Evolutionary conservation across 2,797 vertebrate species (phyloP).

Genomic region (Graptemys geographica): DNA sequence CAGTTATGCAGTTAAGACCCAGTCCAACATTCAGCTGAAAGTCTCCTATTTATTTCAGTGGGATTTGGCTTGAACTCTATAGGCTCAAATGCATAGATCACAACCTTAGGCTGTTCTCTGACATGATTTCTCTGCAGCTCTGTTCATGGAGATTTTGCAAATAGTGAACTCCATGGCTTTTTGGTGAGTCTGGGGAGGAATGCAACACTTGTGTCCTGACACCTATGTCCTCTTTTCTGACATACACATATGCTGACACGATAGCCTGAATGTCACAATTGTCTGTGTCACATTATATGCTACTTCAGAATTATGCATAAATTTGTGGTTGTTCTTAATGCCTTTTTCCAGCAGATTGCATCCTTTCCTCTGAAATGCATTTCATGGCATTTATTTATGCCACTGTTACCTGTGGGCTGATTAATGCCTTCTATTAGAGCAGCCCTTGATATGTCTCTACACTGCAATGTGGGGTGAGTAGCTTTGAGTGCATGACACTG

Average conservation of each 20-base stretch:
- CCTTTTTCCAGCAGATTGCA: not conserved
- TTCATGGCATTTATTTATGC: not conserved
- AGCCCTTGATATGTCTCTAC: not conserved
- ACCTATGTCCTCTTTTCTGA: not conserved
- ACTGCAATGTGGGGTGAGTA: not conserved
- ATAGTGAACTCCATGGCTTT: not conserved
- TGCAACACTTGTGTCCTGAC: not conserved
- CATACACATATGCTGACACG: not conserved
- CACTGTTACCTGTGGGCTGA: not conserved
- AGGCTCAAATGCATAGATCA: not conserved
- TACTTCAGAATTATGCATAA: not conserved
- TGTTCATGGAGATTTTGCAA: accelerated
- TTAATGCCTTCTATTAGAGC: not conserved
- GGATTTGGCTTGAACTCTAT: not conserved
- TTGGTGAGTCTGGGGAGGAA: not conserved
- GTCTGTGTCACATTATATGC: not conserved
- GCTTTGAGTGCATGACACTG: not conserved
- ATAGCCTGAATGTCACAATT: not conserved
- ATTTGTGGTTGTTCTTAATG: not conserved
- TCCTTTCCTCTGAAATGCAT: not conserved
- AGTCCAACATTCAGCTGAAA: not conserved
- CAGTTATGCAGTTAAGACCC: not conserved
- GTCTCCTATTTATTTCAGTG: not conserved
- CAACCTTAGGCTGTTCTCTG: not conserved
- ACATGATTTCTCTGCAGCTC: not conserved